Base-by-base conservation (phyloP, 2,888 invertebrate species). In the Thalpophila matura region DNA sequence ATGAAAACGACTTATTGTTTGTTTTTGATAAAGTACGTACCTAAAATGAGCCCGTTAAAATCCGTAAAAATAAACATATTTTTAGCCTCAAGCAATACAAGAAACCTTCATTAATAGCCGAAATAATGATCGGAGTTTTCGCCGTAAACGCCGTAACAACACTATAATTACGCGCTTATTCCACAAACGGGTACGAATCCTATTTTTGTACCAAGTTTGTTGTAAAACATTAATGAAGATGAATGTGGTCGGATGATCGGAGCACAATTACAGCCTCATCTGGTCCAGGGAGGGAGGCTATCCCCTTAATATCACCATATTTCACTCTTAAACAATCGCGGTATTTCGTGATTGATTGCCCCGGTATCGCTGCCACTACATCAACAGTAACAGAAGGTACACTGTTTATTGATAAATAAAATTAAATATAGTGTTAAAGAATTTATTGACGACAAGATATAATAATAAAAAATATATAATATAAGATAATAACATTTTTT, bases 341-440 rank as follows among this genome's bases (percentile, higher is more conserved):
- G 77, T 80, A 81, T 83, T 77, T 77, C 67, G 84, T 88, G 89
- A 88, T 88, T 85, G 89, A 88, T 88, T 82, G 77, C 83, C 81
- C 38, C 64, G 57, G 71, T 60, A 70, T 67, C 67, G 71, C 59
- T 59, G n/a, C 38, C 51, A 10, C 18, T 2, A 3, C 10, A 9
- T 12, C 31, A 12, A n/a, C n/a, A 9, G 1, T 2, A n/a, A 9
- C 51, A 74, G 51, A 69, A 71, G 47, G 4, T 1, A 1, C 12
- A 31, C 7, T 33, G 2, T 7, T 14, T 5, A 7, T 22, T 20
- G 1, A 29, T 18, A n/a, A n/a, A 12, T 18, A 29, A 43, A 2
- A 7, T n/a, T 33, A n/a, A n/a, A n/a, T n/a, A n/a, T n/a, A n/a
- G n/a, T n/a, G n/a, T n/a, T n/a, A n/a, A n/a, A n/a, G n/a, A n/a